Evolutionary conservation across 1,140 invertebrate genomes (phyloP).

Genomic region (Cephus cinctus): DNA sequence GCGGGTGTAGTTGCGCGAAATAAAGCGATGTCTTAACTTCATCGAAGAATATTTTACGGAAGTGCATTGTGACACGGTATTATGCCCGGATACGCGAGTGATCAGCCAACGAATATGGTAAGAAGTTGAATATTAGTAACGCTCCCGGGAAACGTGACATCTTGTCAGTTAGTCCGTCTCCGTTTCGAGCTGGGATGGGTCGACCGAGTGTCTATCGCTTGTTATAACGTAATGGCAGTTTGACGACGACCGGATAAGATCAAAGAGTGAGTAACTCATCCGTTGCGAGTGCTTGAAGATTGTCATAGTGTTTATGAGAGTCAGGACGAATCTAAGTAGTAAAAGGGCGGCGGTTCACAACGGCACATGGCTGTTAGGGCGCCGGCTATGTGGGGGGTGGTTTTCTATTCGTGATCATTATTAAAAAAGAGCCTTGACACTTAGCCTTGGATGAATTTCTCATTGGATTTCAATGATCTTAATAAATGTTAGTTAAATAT

Average conservation of each 20-base stretch:
- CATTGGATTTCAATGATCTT: too few relatives aligned
- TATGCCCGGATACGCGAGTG: slow-evolving; percentile 9
- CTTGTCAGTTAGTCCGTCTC: neutral
- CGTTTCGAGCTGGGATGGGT: slow-evolving; percentile 6
- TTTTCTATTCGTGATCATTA: too few relatives aligned
- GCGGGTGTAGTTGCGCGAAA: neutral
- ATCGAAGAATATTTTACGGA: too few relatives aligned
- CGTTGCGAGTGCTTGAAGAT: too few relatives aligned
- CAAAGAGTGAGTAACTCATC: too few relatives aligned
- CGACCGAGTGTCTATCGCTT: slow-evolving; percentile 1
- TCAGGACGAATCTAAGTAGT: too few relatives aligned
- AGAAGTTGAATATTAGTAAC: neutral
- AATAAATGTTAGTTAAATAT: too few relatives aligned
- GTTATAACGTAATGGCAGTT: neutral
- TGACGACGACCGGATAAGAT: neutral
- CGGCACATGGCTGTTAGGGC: slow-evolving; percentile 16
- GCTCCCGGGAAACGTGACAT: slow-evolving; percentile 2
- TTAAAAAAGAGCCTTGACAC: too few relatives aligned
- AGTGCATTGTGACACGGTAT: slow-evolving; percentile 4
- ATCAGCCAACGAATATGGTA: slow-evolving; percentile 8
- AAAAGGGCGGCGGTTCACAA: slow-evolving; percentile 15
- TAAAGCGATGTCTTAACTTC: slow-evolving; percentile 2
- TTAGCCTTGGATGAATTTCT: too few relatives aligned
- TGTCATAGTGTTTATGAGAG: too few relatives aligned
- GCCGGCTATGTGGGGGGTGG: slow-evolving; percentile 20